These are phyloP conservation scores for Rhinopomastus cyanomelas DNA, from an alignment of 2,113 vertebrate species.

Conservation along the genomic window DNA sequence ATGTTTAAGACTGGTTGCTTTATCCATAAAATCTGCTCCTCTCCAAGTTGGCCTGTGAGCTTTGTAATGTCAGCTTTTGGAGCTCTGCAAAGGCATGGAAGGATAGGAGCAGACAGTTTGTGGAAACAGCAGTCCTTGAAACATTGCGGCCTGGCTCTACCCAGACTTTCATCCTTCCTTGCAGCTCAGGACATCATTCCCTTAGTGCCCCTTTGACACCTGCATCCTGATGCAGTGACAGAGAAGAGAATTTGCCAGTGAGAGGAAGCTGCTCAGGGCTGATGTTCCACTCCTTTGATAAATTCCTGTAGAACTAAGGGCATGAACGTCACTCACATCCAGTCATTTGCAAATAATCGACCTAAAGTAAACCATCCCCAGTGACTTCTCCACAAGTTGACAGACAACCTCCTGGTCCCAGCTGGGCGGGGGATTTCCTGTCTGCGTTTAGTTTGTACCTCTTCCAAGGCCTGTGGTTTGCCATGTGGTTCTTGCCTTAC, in stretches of 20 bases:
- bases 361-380: constrained; percentile 20
- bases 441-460: constrained; percentile 64
- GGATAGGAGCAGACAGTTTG: neutral
- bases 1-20: neutral
- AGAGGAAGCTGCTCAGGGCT: neutral
- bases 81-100: neutral
- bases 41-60: neutral
- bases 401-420: constrained; percentile 15
- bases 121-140: neutral
- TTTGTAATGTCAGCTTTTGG: neutral
- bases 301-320: neutral
- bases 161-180: neutral
- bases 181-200: neutral
- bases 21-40: neutral
- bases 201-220: neutral
- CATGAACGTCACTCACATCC: neutral
- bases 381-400: neutral
- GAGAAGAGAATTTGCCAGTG: neutral
- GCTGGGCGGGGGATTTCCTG: constrained; percentile 67
- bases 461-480: constrained; percentile 68
- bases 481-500: neutral
- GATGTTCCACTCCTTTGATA: neutral
- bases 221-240: neutral
- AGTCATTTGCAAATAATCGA: neutral
- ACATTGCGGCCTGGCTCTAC: neutral